Percentiles rank a stretch among this genome's conserved stretches.
phyloP scores from a whole-genome alignment of 2,888 invertebrate genomes.

The Agrotis clavis region DNA sequence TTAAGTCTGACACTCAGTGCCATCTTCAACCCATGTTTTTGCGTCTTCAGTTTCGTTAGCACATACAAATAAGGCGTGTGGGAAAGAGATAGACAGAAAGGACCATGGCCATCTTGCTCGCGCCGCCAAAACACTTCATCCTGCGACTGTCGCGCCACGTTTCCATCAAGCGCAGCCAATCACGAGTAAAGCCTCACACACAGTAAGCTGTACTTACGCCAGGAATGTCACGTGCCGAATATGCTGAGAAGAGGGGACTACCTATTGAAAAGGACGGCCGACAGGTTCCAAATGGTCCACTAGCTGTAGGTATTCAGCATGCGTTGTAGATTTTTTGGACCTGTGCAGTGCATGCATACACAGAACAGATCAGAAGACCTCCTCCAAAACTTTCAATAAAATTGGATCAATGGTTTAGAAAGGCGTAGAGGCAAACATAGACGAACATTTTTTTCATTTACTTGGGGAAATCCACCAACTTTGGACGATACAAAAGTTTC shows the following conservation, averaged over 20 bases:
- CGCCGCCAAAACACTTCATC: constrained; percentile 81
- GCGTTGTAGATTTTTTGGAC: too few species aligned
- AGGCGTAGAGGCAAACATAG: too few species aligned
- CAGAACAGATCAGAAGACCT: too few species aligned
- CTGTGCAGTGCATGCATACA: too few species aligned
- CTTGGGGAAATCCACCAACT: too few species aligned
- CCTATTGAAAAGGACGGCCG: neutral
- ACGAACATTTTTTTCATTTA: neutral
- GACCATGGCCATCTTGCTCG: constrained; percentile 90
- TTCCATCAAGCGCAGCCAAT: constrained; percentile 71
- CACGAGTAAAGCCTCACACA: constrained; percentile 77
- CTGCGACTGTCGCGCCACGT: constrained; percentile 77
- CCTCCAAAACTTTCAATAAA: too few species aligned
- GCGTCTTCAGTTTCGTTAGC: constrained; percentile 84
- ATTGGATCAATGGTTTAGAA: too few species aligned
- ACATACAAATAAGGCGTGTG: constrained; percentile 78
- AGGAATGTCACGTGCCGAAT: constrained; percentile 72
- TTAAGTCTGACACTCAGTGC: constrained; percentile 46
- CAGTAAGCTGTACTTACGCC: constrained; percentile 79
- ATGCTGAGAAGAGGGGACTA: constrained; percentile 66
- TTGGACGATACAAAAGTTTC: too few species aligned
- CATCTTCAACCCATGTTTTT: constrained; percentile 57
- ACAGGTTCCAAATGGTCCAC: neutral
- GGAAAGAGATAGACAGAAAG: constrained; percentile 80
- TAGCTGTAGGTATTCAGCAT: too few species aligned